Percentiles rank a stretch among this genome's conserved stretches.
phyloP scores from a whole-genome alignment of 2,888 invertebrate genomes.

The Andrena dorsata region DNA sequence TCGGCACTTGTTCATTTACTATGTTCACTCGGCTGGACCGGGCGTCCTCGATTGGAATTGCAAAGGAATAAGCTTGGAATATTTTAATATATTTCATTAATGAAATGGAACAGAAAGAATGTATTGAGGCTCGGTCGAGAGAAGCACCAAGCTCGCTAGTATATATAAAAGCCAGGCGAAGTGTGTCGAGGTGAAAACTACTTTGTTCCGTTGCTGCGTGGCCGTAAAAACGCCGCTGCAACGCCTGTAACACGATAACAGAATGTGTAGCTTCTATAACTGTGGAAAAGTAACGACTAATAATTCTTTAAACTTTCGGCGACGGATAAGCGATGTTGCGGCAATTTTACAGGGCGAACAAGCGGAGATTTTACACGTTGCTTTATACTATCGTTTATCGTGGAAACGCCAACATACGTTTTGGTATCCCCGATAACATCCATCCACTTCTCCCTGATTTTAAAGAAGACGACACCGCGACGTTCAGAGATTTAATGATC shows the following conservation, averaged over 20 bases:
- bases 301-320: not conserved
- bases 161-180: conserved; percentile 13
- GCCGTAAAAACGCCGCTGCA: conserved; percentile 18
- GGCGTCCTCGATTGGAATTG: conserved; percentile 20
- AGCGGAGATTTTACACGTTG: not conserved
- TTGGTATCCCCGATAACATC: not conserved
- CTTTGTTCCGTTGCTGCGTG: conserved; percentile 33
- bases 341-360: not conserved
- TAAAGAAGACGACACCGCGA: not conserved
- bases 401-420: not conserved
- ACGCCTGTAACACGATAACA: not conserved
- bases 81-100: conserved; percentile 52
- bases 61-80: conserved; percentile 23
- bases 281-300: not conserved
- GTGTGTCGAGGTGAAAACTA: conserved; percentile 46
- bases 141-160: not conserved
- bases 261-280: not conserved
- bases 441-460: not conserved
- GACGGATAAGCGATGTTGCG: not conserved
- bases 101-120: conserved; percentile 34
- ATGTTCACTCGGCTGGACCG: not conserved
- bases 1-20: conserved; percentile 5
- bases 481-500: conserved; percentile 25
- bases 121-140: not conserved
- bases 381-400: conserved; percentile 4